phyloP scores from a whole-genome alignment of 1,140 invertebrate species.

The Dendroctonus ponderosae region DNA sequence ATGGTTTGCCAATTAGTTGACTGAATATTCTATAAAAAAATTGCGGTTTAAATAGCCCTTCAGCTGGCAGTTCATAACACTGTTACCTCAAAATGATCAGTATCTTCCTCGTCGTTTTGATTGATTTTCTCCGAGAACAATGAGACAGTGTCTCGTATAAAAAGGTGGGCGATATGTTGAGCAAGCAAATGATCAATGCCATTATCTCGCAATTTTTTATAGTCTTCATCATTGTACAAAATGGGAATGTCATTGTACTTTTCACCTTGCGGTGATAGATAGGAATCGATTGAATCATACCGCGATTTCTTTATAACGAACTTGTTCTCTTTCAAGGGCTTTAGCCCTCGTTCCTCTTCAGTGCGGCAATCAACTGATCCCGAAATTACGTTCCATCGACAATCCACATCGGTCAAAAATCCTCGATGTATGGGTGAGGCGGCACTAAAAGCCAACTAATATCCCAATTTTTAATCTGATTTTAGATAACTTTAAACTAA shows the following conservation, averaged over 20 bases:
- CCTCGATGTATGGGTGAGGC: conserved; percentile 94
- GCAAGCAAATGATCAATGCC: conserved; percentile 90
- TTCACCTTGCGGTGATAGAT: conserved; percentile 84
- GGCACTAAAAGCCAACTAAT: conserved; percentile 89
- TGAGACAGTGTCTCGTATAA: conserved; percentile 96
- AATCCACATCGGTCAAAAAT: conserved; percentile 92
- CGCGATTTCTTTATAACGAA: conserved; percentile 93
- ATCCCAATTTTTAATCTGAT: conserved; percentile 5
- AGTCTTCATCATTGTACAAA: conserved; percentile 82
- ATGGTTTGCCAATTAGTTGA: conserved; percentile 99
- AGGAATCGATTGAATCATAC: conserved; percentile 97
- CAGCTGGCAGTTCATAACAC: background rate
- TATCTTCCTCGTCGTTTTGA: conserved; percentile 91
- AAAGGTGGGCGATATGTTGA: conserved; percentile 95
- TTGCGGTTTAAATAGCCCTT: background rate
- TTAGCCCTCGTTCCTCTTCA: conserved; percentile 84
- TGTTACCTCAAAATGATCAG: conserved; percentile 96
- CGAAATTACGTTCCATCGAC: conserved; percentile 94
- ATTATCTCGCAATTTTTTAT: conserved; percentile 76
- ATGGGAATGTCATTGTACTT: conserved; percentile 91
- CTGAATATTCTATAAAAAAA: conserved; percentile 86
- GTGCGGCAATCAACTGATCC: conserved; percentile 95
- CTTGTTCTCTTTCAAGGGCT: conserved; percentile 71
- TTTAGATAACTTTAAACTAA: conserved; percentile 4
- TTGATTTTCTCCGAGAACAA: conserved; percentile 95